Evolutionary conservation across 2,797 vertebrate species (phyloP).

Genomic region (Craterocephalus amniculus): DNA sequence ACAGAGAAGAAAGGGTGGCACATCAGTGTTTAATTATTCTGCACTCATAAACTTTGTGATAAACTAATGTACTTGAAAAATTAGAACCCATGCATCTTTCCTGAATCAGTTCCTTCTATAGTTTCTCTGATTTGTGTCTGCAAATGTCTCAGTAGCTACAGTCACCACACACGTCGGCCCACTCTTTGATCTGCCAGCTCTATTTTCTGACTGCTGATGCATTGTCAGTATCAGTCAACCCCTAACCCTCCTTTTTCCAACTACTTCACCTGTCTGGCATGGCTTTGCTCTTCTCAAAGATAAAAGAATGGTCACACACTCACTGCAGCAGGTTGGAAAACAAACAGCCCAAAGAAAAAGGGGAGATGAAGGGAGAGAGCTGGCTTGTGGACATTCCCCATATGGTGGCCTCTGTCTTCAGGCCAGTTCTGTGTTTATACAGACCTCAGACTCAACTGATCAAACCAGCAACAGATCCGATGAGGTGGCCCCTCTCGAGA

Average conservation of each 20-base stretch:
- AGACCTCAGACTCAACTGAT: slow-evolving; percentile 71
- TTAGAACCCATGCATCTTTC: background rate
- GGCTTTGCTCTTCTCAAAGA: slow-evolving; percentile 62
- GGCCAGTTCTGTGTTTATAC: slow-evolving; percentile 71
- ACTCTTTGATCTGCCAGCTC: slow-evolving; percentile 55
- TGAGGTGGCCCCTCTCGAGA: slow-evolving; percentile 51
- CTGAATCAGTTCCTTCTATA: background rate
- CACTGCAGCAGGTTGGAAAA: slow-evolving; percentile 81
- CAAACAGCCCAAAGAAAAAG: slow-evolving; percentile 73
- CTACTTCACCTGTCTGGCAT: slow-evolving; percentile 74
- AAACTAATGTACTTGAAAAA: background rate
- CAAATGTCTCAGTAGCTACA: slow-evolving; percentile 8
- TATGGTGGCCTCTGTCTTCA: slow-evolving; percentile 71
- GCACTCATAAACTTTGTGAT: background rate
- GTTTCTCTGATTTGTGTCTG: background rate
- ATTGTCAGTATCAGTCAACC: slow-evolving; percentile 44
- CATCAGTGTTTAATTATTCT: background rate
- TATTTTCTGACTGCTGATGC: slow-evolving; percentile 30
- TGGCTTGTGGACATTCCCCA: slow-evolving; percentile 75
- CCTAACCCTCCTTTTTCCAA: slow-evolving; percentile 37
- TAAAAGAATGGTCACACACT: slow-evolving; percentile 72
- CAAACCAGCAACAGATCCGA: slow-evolving; percentile 57
- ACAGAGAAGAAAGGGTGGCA: background rate
- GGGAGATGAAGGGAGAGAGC: slow-evolving; percentile 64
- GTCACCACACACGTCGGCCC: slow-evolving; percentile 29